These are phyloP conservation scores for Piprites chloris DNA, from an alignment of 2,113 vertebrate genomes.

Conservation along the genomic window DNA sequence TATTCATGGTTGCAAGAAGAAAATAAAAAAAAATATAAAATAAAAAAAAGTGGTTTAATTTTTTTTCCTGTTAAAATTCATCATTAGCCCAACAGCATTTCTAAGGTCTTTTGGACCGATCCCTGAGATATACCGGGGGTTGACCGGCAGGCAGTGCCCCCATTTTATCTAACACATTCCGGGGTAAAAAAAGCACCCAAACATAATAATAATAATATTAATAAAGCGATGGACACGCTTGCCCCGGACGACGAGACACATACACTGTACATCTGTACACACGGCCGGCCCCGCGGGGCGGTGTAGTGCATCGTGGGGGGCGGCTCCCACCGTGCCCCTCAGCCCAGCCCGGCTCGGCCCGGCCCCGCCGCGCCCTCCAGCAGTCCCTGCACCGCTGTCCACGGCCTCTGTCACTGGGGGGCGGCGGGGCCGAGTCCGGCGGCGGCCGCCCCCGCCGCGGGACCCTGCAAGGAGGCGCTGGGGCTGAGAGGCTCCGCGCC, in stretches of 20 bases:
- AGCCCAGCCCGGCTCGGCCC: neutral
- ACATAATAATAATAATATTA: conserved; percentile 52
- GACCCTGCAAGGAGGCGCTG: conserved; percentile 61
- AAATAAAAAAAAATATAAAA: conserved; percentile 21
- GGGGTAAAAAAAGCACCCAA: conserved; percentile 8
- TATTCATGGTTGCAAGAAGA: neutral
- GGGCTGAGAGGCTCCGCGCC: conserved; percentile 71
- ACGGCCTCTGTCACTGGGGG: conserved; percentile 11
- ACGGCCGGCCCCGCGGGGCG: neutral
- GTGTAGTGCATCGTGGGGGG: neutral
- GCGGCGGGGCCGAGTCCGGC: conserved; percentile 58
- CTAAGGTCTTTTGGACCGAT: conserved; percentile 11
- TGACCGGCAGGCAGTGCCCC: neutral
- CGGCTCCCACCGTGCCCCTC: neutral
- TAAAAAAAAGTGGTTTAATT: conserved; percentile 37
- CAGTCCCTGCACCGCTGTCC: neutral
- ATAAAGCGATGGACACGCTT: conserved; percentile 5
- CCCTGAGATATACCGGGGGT: conserved; percentile 50
- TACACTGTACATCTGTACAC: conserved; percentile 62
- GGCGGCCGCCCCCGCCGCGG: conserved; percentile 17
- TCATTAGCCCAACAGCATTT: conserved; percentile 13
- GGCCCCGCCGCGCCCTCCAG: neutral
- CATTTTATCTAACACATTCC: neutral
- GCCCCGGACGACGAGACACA: conserved; percentile 8
- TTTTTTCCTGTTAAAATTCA: conserved; percentile 6